Percentiles rank a stretch among this genome's conserved stretches.
These are phyloP conservation scores for Antheraea assamensis DNA, from an alignment of 2,888 invertebrate species.

Conservation along the genomic window DNA sequence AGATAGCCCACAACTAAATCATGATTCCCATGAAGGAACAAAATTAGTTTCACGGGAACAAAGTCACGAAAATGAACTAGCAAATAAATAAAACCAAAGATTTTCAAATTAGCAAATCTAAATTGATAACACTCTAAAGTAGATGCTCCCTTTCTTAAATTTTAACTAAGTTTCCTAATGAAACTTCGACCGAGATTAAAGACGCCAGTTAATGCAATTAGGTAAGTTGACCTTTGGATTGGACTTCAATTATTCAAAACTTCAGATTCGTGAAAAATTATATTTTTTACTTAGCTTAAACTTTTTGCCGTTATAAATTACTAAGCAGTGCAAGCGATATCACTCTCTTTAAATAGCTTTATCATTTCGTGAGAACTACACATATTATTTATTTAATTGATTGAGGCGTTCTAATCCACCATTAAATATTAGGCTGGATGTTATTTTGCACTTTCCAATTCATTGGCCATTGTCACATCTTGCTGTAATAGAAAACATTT, in stretches of 20 bases:
- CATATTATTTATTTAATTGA: too few species aligned
- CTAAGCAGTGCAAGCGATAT: too few species aligned
- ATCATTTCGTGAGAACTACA: too few species aligned
- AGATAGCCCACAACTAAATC: too few species aligned
- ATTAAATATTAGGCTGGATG: too few species aligned
- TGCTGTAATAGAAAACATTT: too few species aligned
- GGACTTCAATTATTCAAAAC: conserved; percentile 29
- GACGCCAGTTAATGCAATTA: conserved; percentile 29
- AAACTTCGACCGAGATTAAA: conserved; percentile 24
- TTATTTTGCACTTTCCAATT: too few species aligned
- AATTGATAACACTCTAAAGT: not conserved
- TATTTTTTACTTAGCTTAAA: not conserved
- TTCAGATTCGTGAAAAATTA: conserved; percentile 17
- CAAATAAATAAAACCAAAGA: not conserved
- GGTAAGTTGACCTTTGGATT: conserved; percentile 29
- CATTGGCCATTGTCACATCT: too few species aligned
- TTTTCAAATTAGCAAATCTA: not conserved
- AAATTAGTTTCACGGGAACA: not conserved
- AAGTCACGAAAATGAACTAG: not conserved
- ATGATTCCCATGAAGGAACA: too few species aligned
- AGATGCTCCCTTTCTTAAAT: conserved; percentile 19
- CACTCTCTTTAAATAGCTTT: too few species aligned
- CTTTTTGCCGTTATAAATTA: too few species aligned
- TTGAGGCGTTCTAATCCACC: too few species aligned
- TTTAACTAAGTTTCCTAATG: conserved; percentile 20